Evolutionary conservation across 1,140 invertebrate species (phyloP).

Genomic region (Pseudomyrmex sp.): DNA sequence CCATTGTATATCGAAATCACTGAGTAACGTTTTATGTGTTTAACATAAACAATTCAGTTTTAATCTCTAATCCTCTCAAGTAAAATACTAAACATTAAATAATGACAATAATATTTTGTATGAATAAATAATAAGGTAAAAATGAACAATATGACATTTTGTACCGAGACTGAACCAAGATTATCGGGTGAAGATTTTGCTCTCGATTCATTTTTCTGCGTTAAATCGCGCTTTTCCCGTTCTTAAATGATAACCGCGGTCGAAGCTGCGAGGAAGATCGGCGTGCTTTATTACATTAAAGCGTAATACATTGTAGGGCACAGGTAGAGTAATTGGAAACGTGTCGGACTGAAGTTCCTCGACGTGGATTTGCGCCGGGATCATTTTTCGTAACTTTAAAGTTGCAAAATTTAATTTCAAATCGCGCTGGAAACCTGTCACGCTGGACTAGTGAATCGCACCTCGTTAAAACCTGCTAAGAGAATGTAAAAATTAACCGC

Average conservation of each 20-base stretch:
- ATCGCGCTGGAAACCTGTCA: slow-evolving; percentile 29
- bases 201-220: slow-evolving; percentile 33
- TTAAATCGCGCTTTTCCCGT: slow-evolving; percentile 48
- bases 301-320: slow-evolving; percentile 58
- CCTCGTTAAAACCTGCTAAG: slow-evolving; percentile 44
- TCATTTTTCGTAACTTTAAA: slow-evolving; percentile 62
- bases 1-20: neutral
- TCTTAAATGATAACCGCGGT: slow-evolving; percentile 30
- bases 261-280: slow-evolving; percentile 34
- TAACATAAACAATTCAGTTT: too few relatives aligned
- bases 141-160: neutral
- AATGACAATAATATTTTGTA: neutral
- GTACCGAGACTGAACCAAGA: neutral
- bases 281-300: slow-evolving; percentile 46
- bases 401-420: slow-evolving; percentile 59
- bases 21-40: neutral
- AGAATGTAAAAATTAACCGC: slow-evolving; percentile 41
- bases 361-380: slow-evolving; percentile 37
- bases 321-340: slow-evolving; percentile 58
- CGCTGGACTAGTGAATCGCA: slow-evolving; percentile 31
- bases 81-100: neutral
- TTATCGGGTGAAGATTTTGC: slow-evolving; percentile 1
- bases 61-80: neutral
- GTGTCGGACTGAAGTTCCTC: slow-evolving; percentile 57
- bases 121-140: neutral